Evolutionary conservation across 2,888 invertebrate genomes (phyloP).

Genomic region (Drosophila neoperkinsi): DNA sequence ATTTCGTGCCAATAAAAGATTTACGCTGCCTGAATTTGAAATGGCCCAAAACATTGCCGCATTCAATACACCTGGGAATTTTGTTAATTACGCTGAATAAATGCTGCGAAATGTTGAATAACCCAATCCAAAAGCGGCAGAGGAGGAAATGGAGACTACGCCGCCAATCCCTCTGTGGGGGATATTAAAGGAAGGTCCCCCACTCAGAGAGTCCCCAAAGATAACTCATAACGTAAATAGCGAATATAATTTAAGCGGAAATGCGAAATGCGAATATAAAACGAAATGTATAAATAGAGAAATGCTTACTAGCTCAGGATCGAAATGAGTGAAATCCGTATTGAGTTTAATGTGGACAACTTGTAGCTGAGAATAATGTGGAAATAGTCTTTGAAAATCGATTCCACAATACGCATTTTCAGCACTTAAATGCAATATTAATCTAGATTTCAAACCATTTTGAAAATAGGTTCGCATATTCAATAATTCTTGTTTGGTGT

Average conservation of each 20-base stretch:
- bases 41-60: slow-evolving; percentile 44
- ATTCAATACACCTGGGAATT: slow-evolving; percentile 74
- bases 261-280: neutral
- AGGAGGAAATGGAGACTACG: neutral
- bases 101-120: slow-evolving; percentile 63
- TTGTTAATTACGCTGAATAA: slow-evolving; percentile 76
- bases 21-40: slow-evolving; percentile 74
- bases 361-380: neutral
- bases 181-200: neutral
- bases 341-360: neutral
- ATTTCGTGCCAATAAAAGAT: slow-evolving; percentile 78
- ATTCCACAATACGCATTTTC: neutral
- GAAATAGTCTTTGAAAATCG: neutral
- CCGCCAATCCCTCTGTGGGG: neutral
- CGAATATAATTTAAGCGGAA: slow-evolving; percentile 6
- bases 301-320: neutral
- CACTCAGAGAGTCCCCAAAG: slow-evolving; percentile 14
- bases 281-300: neutral
- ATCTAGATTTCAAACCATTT: neutral
- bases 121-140: slow-evolving; percentile 2
- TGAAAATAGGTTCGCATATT: neutral
- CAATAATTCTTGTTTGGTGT: neutral
- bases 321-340: neutral
- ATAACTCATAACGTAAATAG: slow-evolving; percentile 50
- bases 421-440: neutral